These are phyloP conservation scores for Discoglossus pictus DNA, from an alignment of 2,797 vertebrate genomes.

Conservation along the genomic window DNA sequence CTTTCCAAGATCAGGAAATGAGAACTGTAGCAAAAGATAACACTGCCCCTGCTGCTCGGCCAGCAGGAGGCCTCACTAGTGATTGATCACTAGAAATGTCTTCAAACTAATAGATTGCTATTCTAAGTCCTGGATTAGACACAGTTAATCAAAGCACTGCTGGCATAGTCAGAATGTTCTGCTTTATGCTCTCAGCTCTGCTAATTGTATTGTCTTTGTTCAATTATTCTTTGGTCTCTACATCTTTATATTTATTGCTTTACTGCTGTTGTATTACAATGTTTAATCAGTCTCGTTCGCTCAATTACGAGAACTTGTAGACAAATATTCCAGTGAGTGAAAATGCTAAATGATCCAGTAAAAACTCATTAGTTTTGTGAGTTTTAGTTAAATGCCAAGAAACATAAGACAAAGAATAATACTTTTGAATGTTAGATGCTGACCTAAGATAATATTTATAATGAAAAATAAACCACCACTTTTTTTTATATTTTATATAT, in stretches of 20 bases:
- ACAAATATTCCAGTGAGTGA: background rate
- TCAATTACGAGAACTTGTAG: too few relatives aligned
- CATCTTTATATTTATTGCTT: background rate
- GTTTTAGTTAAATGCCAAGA: constrained; percentile 1
- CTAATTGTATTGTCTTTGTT: background rate
- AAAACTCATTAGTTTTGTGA: background rate
- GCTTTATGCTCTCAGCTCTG: background rate
- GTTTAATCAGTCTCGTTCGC: background rate
- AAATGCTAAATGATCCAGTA: constrained; percentile 2
- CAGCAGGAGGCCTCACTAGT: constrained; percentile 7
- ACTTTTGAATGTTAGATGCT: background rate
- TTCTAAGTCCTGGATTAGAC: constrained; percentile 1
- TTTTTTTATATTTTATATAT: too few relatives aligned
- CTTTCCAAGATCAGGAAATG: constrained; percentile 30
- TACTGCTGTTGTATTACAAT: background rate
- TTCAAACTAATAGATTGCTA: constrained; percentile 4
- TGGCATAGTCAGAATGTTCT: constrained; percentile 1
- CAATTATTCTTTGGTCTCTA: background rate
- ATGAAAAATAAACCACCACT: too few relatives aligned
- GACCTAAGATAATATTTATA: too few relatives aligned
- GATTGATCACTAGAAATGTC: constrained; percentile 15
- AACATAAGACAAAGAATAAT: background rate
- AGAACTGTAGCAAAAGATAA: constrained; percentile 16
- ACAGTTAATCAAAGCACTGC: constrained; percentile 8
- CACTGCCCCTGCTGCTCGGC: constrained; percentile 14